Base-by-base conservation (phyloP, 2,888 invertebrate species). In the Dendrolimus pini region DNA sequence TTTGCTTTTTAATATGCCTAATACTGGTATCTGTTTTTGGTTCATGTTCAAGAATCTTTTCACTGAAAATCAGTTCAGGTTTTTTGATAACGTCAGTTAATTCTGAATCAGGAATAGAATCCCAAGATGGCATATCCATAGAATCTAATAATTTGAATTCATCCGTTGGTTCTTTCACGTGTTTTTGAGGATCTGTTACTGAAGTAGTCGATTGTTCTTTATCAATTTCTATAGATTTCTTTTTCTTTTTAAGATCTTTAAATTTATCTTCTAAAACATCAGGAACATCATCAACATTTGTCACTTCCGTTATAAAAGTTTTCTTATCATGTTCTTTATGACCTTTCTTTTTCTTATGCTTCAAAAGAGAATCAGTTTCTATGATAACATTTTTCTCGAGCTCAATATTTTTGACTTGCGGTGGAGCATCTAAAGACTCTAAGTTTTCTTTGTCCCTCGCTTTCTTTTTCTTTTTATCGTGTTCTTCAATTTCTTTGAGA, bases 401-500 rank as follows among this genome's bases (percentile, higher is more conserved):
- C 9, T 47, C 47, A 47, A 12, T 47, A 47, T 7, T 2, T 47
- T 47, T 47, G 47, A 47, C 9, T 12, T 47, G 47, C 12, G 6
- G 2, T 9, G 47, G 2, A 12, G 47, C 9, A 47, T 47, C 47
- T 47, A 47, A 9, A 47, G 2, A 9, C 2, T 47, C 47, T 47
- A 47, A 47, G 47, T 47, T 47, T 9, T 47, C 47, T 42, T 41
- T 52, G 42, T 18, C 7, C 52, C 7, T 14, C 57, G 56, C 59
- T 68, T 79, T 85, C 69, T 82, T 89, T 72, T 87, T 89, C 66
- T 85, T 88, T 60, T 77, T 84, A 55, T 82, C 78, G 47, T 74
- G 72, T 56, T 81, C 84, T 64, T 87, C 88, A 56, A 90, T 89
- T 73, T 90, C 90, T 74, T 87, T 89, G 0, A 90, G 73, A 54